Conservation (phyloP, 2,888 invertebrate genomes). For the Platycnemis pennipes region DNA sequence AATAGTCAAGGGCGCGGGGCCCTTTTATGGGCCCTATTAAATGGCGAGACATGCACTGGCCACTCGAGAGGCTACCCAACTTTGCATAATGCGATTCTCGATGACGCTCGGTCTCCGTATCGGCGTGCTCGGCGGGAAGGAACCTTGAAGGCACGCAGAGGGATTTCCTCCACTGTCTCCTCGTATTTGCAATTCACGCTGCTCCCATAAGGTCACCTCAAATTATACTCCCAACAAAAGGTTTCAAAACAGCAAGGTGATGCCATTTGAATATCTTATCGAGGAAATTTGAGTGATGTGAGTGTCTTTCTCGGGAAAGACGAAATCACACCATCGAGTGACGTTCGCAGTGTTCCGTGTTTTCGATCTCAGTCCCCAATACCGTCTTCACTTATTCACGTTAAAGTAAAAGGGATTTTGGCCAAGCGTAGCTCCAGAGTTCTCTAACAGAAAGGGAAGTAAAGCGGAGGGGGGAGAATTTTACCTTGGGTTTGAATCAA, state of each 20-base stretch:
- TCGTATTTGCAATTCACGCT: background rate
- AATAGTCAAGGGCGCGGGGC: background rate
- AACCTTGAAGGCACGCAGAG: background rate
- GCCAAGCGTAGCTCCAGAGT: background rate
- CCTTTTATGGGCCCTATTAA: conserved; percentile 24
- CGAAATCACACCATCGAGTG: too few relatives aligned
- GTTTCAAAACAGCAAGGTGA: background rate
- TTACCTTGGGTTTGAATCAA: background rate
- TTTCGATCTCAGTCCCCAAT: background rate
- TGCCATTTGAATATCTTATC: background rate
- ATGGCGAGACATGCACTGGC: background rate
- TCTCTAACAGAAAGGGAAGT: background rate
- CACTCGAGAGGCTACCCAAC: background rate
- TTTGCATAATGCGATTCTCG: conserved; percentile 31
- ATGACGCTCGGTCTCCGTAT: background rate
- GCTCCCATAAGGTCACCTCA: background rate
- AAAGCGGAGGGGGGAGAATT: background rate
- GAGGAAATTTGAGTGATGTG: background rate
- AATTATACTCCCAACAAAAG: conserved; percentile 5
- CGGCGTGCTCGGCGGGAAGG: background rate
- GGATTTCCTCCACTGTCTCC: background rate
- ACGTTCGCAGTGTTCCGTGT: background rate
- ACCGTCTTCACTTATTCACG: background rate
- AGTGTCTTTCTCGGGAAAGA: background rate
- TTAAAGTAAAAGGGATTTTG: background rate